Conservation (phyloP, 53 echinoderm and acorn worm genomes). For the Astropecten irregularis region DNA sequence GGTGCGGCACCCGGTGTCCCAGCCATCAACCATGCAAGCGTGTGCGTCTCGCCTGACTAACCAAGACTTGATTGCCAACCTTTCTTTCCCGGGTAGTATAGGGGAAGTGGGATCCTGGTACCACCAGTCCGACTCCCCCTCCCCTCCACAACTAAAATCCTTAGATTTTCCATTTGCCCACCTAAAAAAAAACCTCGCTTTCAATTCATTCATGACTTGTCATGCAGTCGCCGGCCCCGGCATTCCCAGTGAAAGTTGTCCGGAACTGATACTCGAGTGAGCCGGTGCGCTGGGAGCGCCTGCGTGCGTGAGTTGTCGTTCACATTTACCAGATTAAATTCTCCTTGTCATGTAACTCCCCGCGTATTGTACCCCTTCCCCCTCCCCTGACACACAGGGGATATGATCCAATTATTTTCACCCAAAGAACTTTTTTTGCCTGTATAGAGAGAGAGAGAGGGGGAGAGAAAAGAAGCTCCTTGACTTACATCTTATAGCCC, state of each 20-base stretch:
- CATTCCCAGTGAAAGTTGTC: constrained; percentile 21
- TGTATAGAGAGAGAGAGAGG: too few species aligned
- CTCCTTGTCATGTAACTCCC: too few species aligned
- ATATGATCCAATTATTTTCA: too few species aligned
- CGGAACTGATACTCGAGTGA: constrained; percentile 3
- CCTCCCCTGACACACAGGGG: too few species aligned
- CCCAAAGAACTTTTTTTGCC: too few species aligned
- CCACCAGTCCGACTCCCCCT: constrained; percentile 6
- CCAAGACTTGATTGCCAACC: constrained; percentile 24
- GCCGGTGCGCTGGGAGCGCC: constrained; percentile 28
- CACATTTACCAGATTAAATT: constrained; percentile 9
- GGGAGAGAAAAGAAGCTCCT: too few species aligned
- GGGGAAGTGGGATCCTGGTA: constrained; percentile 17
- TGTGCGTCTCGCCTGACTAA: constrained; percentile 27
- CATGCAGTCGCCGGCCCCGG: too few species aligned
- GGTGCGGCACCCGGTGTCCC: constrained; percentile 40
- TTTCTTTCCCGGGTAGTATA: too few species aligned
- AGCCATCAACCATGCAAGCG: not conserved
- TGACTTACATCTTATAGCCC: too few species aligned
- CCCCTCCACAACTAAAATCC: not conserved
- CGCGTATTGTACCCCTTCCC: too few species aligned
- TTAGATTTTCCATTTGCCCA: constrained; percentile 31
- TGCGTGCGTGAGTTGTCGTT: not conserved
- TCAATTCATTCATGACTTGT: constrained; percentile 29
- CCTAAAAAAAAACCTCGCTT: not conserved